Conservation (phyloP, 2,113 vertebrate genomes). For the Benitochromis conjunctus region DNA sequence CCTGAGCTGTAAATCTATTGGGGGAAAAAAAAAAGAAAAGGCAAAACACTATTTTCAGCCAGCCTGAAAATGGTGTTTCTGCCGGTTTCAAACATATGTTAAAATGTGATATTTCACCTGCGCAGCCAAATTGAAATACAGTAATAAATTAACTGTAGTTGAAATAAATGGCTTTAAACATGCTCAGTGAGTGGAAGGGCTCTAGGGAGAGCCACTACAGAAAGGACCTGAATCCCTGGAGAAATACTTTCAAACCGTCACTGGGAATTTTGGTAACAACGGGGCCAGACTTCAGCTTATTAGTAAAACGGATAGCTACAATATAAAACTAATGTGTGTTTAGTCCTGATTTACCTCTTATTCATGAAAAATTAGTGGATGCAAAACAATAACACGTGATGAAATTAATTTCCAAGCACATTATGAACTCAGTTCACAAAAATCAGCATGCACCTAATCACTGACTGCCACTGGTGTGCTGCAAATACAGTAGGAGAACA, state of each 20-base stretch:
- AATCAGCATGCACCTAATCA: background rate
- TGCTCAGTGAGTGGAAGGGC: background rate
- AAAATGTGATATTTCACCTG: background rate
- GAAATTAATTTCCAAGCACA: background rate
- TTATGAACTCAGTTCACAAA: background rate
- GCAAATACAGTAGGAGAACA: slow-evolving; percentile 8
- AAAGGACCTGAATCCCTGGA: background rate
- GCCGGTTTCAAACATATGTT: background rate
- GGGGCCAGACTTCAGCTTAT: background rate
- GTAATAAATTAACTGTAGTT: background rate
- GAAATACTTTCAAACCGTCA: background rate
- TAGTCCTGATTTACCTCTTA: background rate
- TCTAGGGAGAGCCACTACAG: background rate
- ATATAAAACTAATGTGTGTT: background rate
- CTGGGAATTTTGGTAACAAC: background rate
- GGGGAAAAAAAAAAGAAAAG: background rate
- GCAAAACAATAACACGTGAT: background rate
- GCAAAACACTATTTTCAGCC: background rate
- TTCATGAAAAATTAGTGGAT: background rate
- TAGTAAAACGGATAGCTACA: background rate
- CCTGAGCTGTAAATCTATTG: background rate
- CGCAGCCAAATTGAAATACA: background rate
- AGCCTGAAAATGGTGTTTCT: background rate
- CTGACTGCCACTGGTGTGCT: background rate
- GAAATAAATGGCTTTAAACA: background rate